Base-by-base conservation (phyloP, 2,888 invertebrate species). In the Amiota mariae region DNA sequence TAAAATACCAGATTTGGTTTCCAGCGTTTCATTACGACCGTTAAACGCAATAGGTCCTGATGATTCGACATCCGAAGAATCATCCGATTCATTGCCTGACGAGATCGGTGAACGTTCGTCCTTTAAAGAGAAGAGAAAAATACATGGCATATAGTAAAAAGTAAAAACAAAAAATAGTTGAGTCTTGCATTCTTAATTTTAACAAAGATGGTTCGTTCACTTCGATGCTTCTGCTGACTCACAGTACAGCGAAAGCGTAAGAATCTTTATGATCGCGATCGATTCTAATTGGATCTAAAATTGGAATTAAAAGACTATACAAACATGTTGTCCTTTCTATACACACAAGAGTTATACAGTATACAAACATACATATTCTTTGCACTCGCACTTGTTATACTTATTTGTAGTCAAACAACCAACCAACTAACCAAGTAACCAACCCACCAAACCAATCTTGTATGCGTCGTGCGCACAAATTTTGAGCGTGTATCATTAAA, bases 51-150 rank as follows among this genome's bases (percentile, higher is more conserved):
- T 75, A 8, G 87, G 85, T 78, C 80, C 82, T 47, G 87, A 85
- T 59, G 88, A 86, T 77, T 89, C 89, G 57, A 88, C 82, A 75
- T 89, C 89, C 64, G 89, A 89, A 12, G 89, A 89, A 36, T 89
- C 89, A 72, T 89, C 89, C 10, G 89, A 87, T 70, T 89, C 89
- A 76, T 89, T 89, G 63, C 82, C 87, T 54, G 89, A 88, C 70
- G 89, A 87, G 49, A 87, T 79, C 8, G 89, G 88, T 76, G 89
- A 88, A 72, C 89, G 87, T 59, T 87, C 89, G 77, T 89, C 89
- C 89, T 89, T 78, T 11, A 87, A 85, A 48, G 18, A 36, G 36
- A 36, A 0, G 8, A 36, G 36, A 4, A 36, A 36, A 36, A 36
- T 36, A 36, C 36, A 36, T 36, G 6, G 6, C 36, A 36, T 36